Evolutionary conservation across 2,113 vertebrate species (phyloP).

Genomic region (Microcebus jonahi): DNA sequence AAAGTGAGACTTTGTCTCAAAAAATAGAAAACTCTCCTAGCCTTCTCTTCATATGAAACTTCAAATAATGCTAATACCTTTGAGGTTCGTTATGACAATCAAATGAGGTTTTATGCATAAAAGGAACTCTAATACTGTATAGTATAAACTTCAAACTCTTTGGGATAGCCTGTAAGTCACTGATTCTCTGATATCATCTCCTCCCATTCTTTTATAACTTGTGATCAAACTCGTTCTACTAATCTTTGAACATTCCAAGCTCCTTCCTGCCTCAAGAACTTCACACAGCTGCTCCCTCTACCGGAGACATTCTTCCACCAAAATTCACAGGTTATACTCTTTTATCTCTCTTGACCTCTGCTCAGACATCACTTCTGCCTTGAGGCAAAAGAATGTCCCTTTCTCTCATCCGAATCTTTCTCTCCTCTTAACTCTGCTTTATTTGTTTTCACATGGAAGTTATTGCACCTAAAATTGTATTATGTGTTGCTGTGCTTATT

Average conservation of each 20-base stretch:
- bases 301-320: not conserved
- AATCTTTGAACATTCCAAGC: not conserved
- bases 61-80: not conserved
- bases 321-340: not conserved
- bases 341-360: not conserved
- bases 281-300: not conserved
- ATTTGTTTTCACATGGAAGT: not conserved
- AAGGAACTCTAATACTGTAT: not conserved
- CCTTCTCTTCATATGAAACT: not conserved
- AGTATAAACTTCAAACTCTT: not conserved
- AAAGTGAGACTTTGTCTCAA: too few relatives aligned
- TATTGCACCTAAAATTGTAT: not conserved
- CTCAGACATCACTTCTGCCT: not conserved
- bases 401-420: not conserved
- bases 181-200: not conserved
- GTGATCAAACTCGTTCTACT: not conserved
- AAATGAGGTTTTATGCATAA: not conserved
- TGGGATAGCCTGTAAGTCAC: not conserved
- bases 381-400: not conserved
- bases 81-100: not conserved
- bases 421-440: not conserved
- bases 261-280: not conserved
- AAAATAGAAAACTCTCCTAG: too few relatives aligned
- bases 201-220: not conserved
- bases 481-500: not conserved